Base-by-base conservation (phyloP, 2,113 vertebrate genomes). In the Oreamnos americanus region DNA sequence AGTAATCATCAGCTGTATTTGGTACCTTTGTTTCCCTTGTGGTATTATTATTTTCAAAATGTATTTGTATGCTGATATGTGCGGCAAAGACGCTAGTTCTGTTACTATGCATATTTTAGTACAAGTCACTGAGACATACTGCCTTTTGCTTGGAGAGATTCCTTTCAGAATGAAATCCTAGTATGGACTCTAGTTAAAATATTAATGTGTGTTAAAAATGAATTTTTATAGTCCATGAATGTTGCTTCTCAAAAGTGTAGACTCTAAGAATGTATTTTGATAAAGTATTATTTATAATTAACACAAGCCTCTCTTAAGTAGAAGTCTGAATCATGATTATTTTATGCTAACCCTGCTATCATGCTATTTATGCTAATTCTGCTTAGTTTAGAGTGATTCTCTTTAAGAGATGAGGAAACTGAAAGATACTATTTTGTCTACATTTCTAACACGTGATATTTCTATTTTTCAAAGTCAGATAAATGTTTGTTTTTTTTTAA, bases 121-220 rank as follows among this genome's bases (percentile, higher is more conserved):
- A 45, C 9, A 53, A 83, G 57, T 96, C 87, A 95, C 55, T 87
- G 60, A 81, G 43, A 90, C 36, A 36, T 49, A 39, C 0, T 85
- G 39, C 60, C n/a, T 83, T 95, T 83, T 60, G 45, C 57, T 92
- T 60, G 60, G 82, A 51, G 55, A 84, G 15, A 78, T 85, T 96
- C 43, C 51, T 97, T 98, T 95, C 57, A 96, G 93, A 87, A 92
- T 90, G 79, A 55, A 84, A 62, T 93, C 33, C 21, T n/a, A 87
- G 47, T 55, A 33, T 96, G 57, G 62, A 58, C 30, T 85, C 45
- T 87, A 97, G 39, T 93, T 97, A 91, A 95, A 96, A 96, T 93
- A 94, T 87, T 95, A 96, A 89, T 94, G 47, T 88, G 53, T 28
- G 79, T 97, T 95, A 95, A 89, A 96, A 60, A 88, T 96, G 67